A percentile compares a stretch with the other conserved stretches of the same genome.
Conservation (phyloP, 2,113 vertebrate genomes). For the Urocitellus parryii region DNA sequence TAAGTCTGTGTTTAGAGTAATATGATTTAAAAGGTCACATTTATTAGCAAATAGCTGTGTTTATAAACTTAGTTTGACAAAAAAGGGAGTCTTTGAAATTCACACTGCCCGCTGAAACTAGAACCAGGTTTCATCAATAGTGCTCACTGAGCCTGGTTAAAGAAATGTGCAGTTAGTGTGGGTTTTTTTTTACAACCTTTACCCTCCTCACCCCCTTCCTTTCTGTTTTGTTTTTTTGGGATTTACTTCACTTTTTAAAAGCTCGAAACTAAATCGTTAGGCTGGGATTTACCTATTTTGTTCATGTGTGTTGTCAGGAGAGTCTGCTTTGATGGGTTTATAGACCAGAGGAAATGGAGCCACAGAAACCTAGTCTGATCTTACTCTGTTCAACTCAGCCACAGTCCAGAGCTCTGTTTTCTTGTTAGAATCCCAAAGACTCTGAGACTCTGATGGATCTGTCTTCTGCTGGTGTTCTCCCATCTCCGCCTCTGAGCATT, state of each 20-base stretch:
- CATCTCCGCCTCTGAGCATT: background rate
- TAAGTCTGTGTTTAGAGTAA: conserved; percentile 80
- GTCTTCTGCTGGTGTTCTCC: background rate
- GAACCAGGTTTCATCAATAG: conserved; percentile 67
- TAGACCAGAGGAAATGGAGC: background rate
- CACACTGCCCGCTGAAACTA: conserved; percentile 65
- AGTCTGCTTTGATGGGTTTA: background rate
- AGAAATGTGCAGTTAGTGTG: conserved; percentile 57
- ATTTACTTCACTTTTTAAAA: conserved; percentile 31
- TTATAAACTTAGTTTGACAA: conserved; percentile 81
- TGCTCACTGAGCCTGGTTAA: conserved; percentile 53
- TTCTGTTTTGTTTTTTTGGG: conserved; percentile 54
- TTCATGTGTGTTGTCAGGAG: background rate
- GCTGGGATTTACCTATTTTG: background rate
- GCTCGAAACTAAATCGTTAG: background rate
- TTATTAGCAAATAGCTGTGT: conserved; percentile 82
- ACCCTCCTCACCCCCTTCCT: conserved; percentile 23
- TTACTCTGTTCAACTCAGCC: background rate
- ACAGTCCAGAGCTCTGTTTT: background rate
- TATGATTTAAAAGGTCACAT: conserved; percentile 80
- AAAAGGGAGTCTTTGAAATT: conserved; percentile 74
- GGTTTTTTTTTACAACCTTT: conserved; percentile 21
- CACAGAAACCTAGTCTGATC: background rate
- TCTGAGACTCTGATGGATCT: background rate
- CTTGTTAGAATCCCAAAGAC: background rate